phyloP scores from a whole-genome alignment of 1,140 invertebrate species.

The Sesamia nonagrioides region DNA sequence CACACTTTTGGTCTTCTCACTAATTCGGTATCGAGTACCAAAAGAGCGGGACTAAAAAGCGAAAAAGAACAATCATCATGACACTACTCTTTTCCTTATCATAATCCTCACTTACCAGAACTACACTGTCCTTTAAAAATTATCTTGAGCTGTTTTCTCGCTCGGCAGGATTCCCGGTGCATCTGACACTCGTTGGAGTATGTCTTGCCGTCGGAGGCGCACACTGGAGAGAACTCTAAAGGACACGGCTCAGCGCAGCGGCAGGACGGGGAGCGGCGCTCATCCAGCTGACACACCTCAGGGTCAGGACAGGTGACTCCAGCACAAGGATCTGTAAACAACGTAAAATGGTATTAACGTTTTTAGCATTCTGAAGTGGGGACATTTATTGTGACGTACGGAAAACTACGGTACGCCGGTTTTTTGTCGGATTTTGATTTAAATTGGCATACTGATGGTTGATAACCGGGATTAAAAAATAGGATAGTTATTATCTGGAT shows the following conservation, averaged over 20 bases:
- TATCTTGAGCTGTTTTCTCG: conserved; percentile 91
- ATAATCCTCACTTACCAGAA: conserved; percentile 87
- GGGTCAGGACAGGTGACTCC: conserved; percentile 92
- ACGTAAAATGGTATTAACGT: not conserved
- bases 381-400: too few relatives aligned
- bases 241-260: conserved; percentile 93
- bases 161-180: conserved; percentile 92
- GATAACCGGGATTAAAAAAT: too few relatives aligned
- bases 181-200: conserved; percentile 95
- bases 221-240: conserved; percentile 94
- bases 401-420: too few relatives aligned
- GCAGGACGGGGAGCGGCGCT: conserved; percentile 92
- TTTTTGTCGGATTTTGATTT: too few relatives aligned
- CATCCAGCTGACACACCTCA: conserved; percentile 95
- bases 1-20: too few relatives aligned
- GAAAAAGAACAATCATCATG: too few relatives aligned
- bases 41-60: too few relatives aligned
- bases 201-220: conserved; percentile 95
- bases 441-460: too few relatives aligned
- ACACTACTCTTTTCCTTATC: too few relatives aligned
- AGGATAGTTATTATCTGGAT: too few relatives aligned
- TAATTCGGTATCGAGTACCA: too few relatives aligned
- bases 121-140: conserved; percentile 94
- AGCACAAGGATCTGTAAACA: conserved; percentile 93
- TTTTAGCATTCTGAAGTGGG: too few relatives aligned